Percentiles rank a stretch among this genome's conserved stretches.
Conservation (phyloP, 2,888 invertebrate genomes). For the Thelaira solivaga region DNA sequence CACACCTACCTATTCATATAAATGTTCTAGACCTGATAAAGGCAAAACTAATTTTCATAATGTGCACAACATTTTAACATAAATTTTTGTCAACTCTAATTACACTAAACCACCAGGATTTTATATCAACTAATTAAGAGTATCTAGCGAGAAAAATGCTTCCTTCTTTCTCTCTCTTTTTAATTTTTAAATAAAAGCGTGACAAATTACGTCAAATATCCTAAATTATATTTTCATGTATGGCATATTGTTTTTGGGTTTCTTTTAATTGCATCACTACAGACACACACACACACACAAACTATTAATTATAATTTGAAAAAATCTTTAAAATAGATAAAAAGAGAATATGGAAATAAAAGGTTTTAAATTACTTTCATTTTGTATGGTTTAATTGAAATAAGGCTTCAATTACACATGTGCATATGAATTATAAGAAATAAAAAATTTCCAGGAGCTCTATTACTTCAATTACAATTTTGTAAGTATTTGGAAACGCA, state of each 20-base stretch:
- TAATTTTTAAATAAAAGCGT: conserved; percentile 24
- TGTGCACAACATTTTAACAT: conserved; percentile 57
- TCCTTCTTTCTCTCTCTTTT: not conserved
- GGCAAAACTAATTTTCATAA: conserved; percentile 56
- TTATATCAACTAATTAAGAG: conserved; percentile 57
- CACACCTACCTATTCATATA: too few species aligned
- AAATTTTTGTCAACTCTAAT: conserved; percentile 54
- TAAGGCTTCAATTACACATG: conserved; percentile 14
- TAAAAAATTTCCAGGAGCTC: too few species aligned
- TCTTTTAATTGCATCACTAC: not conserved
- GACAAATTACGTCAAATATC: conserved; percentile 57
- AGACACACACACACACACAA: too few species aligned
- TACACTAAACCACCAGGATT: conserved; percentile 52
- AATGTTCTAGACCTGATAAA: conserved; percentile 15
- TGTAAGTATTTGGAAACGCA: too few species aligned
- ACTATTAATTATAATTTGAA: conserved; percentile 51
- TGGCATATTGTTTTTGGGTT: conserved; percentile 14
- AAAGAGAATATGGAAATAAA: not conserved
- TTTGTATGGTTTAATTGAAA: conserved; percentile 47
- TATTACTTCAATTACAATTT: too few species aligned
- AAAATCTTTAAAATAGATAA: not conserved
- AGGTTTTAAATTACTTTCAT: conserved; percentile 46
- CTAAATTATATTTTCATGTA: conserved; percentile 50
- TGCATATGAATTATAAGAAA: not conserved
- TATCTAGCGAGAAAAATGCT: conserved; percentile 19